Evolutionary conservation across 2,797 vertebrate species (phyloP).

Genomic region (Enteromius treurensis): DNA sequence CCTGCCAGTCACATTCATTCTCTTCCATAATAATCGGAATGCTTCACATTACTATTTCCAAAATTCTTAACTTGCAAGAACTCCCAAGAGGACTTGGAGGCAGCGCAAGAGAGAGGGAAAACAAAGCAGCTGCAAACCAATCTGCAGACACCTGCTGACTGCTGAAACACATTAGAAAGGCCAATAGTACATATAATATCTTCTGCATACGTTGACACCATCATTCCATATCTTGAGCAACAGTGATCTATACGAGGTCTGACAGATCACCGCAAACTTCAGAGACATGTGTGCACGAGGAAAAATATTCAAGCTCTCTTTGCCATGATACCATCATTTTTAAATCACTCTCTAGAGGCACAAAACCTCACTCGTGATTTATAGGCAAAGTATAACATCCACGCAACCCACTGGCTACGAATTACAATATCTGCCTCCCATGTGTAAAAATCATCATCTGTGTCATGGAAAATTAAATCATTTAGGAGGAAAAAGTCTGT

Average conservation of each 20-base stretch:
- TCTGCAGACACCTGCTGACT: slow-evolving; percentile 39
- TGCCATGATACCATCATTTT: slow-evolving; percentile 70
- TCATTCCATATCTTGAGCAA: slow-evolving; percentile 3
- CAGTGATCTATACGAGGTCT: slow-evolving; percentile 64
- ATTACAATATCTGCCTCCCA: slow-evolving; percentile 60
- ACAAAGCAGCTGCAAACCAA: slow-evolving; percentile 9
- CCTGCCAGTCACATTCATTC: background rate
- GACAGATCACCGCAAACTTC: slow-evolving; percentile 68
- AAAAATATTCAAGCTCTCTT: slow-evolving; percentile 64
- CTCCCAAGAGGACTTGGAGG: background rate
- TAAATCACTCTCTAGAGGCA: slow-evolving; percentile 65
- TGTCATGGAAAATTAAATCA: slow-evolving; percentile 52
- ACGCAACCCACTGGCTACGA: slow-evolving; percentile 56
- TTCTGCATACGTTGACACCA: slow-evolving; percentile 34
- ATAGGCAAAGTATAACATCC: slow-evolving; percentile 67
- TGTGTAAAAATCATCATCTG: slow-evolving; percentile 63
- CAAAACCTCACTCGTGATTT: slow-evolving; percentile 65
- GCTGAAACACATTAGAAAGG: slow-evolving; percentile 31
- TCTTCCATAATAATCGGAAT: background rate
- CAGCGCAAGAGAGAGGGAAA: background rate
- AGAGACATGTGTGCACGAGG: slow-evolving; percentile 61
- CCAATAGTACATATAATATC: slow-evolving; percentile 40
- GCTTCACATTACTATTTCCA: background rate
- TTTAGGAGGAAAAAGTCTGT: slow-evolving; percentile 12
- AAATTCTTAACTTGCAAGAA: background rate